phyloP scores from a whole-genome alignment of 2,888 invertebrate species.

The Drosophila rellima region DNA sequence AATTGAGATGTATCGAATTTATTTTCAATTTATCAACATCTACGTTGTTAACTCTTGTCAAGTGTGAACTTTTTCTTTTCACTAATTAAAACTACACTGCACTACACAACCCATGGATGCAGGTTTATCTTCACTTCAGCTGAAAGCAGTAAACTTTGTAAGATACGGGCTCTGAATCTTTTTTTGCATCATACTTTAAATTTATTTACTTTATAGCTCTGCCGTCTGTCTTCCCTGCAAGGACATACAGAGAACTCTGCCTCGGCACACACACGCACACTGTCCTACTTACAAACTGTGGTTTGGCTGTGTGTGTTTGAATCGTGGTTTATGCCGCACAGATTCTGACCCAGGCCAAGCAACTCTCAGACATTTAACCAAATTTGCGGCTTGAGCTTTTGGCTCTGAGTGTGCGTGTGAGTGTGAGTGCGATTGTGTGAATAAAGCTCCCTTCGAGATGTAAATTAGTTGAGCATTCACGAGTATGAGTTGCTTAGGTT shows the following conservation, averaged over 20 bases:
- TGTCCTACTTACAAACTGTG: conserved; percentile 14
- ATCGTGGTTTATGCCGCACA: conserved; percentile 27
- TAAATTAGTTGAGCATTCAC: conserved; percentile 50
- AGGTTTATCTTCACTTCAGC: not conserved
- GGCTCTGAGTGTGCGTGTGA: conserved; percentile 6
- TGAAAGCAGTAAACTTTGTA: not conserved
- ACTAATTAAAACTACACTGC: conserved; percentile 11
- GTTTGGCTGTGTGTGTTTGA: conserved; percentile 10
- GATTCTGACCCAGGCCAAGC: conserved; percentile 21
- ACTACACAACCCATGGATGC: not conserved
- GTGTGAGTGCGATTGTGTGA: not conserved
- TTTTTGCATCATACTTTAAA: conserved; percentile 14
- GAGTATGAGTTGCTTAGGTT: conserved; percentile 33
- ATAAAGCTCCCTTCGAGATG: conserved; percentile 34
- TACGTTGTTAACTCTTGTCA: conserved; percentile 2
- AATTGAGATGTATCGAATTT: conserved; percentile 26
- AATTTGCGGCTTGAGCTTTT: conserved; percentile 32
- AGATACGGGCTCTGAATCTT: not conserved
- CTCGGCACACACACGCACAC: not conserved
- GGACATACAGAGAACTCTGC: conserved; percentile 2
- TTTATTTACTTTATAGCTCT: conserved; percentile 17
- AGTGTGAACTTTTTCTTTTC: not conserved
- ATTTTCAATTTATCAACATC: conserved; percentile 22
- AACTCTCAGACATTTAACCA: conserved; percentile 28
- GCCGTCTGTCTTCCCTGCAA: conserved; percentile 4